Evolutionary conservation across 2,888 invertebrate genomes (phyloP).

Genomic region (Litoditis marina): DNA sequence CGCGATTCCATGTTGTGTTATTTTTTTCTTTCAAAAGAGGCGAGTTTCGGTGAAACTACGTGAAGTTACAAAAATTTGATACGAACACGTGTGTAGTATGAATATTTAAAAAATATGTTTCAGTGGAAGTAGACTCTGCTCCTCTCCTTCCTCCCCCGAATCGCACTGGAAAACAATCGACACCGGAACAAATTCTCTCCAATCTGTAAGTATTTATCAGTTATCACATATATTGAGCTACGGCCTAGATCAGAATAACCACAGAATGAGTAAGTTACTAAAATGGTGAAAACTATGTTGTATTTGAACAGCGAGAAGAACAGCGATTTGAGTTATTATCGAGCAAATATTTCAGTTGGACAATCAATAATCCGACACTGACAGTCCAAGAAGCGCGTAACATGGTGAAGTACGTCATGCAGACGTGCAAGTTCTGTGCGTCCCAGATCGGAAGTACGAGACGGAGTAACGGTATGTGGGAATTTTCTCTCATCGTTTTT

Average conservation of each 20-base stretch:
- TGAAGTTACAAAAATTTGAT: too few species aligned
- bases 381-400: conserved; percentile 27
- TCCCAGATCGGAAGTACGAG: conserved; percentile 19
- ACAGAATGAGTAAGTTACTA: too few species aligned
- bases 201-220: conserved; percentile 17
- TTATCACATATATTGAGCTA: too few species aligned
- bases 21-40: too few species aligned
- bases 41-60: too few species aligned
- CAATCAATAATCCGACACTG: conserved; percentile 22
- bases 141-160: conserved; percentile 18
- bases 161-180: conserved; percentile 17
- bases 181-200: conserved; percentile 25
- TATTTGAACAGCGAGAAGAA: neutral
- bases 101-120: too few species aligned
- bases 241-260: too few species aligned
- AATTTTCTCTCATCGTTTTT: neutral
- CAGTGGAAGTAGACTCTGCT: too few species aligned
- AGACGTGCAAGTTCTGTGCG: conserved; percentile 27
- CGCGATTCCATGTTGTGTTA: too few species aligned
- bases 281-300: neutral
- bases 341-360: conserved; percentile 4
- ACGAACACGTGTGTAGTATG: too few species aligned
- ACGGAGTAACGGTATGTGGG: conserved; percentile 15
- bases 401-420: conserved; percentile 37
- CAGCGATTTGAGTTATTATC: too few species aligned